A percentile compares a stretch with the other conserved stretches of the same genome.
Conservation (phyloP, 1,140 invertebrate species). For the Rhynchophorus ferrugineus region DNA sequence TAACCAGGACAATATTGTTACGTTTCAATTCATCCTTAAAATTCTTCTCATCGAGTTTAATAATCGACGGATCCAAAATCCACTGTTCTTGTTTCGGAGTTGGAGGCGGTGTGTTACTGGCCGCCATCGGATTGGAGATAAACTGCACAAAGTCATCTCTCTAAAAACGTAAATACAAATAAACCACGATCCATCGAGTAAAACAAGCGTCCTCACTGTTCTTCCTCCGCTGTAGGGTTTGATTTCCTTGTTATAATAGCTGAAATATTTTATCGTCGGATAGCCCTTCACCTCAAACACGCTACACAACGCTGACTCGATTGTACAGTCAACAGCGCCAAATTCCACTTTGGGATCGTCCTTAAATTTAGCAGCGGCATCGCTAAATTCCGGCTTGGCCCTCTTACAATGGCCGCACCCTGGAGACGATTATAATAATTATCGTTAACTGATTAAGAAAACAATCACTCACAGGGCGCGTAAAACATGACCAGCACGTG, state of each 20-base stretch:
- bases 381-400: slow-evolving; percentile 76
- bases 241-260: slow-evolving; percentile 65
- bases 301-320: slow-evolving; percentile 54
- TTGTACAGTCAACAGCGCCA: slow-evolving; percentile 78
- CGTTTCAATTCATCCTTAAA: slow-evolving; percentile 52
- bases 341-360: slow-evolving; percentile 67
- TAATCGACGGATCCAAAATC: slow-evolving; percentile 37
- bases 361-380: slow-evolving; percentile 65
- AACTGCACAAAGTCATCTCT: slow-evolving; percentile 57
- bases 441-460: not conserved
- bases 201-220: slow-evolving; percentile 45
- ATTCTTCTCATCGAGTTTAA: slow-evolving; percentile 44
- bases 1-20: slow-evolving; percentile 60
- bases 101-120: slow-evolving; percentile 34
- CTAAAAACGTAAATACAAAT: slow-evolving; percentile 37
- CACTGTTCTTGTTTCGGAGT: slow-evolving; percentile 18
- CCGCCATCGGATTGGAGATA: slow-evolving; percentile 54
- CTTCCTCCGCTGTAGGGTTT: slow-evolving; percentile 64
- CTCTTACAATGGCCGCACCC: slow-evolving; percentile 90
- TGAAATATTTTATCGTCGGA: slow-evolving; percentile 83
- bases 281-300: slow-evolving; percentile 71
- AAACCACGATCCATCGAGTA: not conserved
- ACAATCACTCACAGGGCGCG: slow-evolving; percentile 69
- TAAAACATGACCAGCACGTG: slow-evolving; percentile 87
- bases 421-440: slow-evolving; percentile 37